These are phyloP conservation scores for Sapayoa aenigma DNA, from an alignment of 2,113 vertebrate species.

Conservation along the genomic window DNA sequence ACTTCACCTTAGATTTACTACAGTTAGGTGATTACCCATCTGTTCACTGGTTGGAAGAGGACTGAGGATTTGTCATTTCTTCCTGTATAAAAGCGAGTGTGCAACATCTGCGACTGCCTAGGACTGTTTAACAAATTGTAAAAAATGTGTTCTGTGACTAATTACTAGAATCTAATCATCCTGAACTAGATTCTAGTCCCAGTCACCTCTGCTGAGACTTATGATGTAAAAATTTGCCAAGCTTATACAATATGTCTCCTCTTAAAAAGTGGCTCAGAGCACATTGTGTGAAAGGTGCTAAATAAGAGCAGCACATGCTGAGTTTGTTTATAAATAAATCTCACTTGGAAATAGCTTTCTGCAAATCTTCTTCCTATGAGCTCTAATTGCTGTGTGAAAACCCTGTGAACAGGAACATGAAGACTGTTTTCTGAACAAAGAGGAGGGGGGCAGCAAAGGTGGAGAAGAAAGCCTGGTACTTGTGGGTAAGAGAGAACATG, in stretches of 20 bases:
- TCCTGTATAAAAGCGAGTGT: not conserved
- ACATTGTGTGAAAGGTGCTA: not conserved
- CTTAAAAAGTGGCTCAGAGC: not conserved
- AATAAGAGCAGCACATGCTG: not conserved
- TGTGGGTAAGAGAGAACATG: not conserved
- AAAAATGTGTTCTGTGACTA: not conserved
- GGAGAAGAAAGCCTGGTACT: not conserved
- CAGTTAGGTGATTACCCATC: not conserved
- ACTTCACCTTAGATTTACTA: not conserved
- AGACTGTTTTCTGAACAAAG: not conserved
- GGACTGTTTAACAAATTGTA: not conserved
- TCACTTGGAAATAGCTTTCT: not conserved
- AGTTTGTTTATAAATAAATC: not conserved
- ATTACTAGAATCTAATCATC: not conserved
- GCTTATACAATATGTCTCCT: not conserved
- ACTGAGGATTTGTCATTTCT: not conserved
- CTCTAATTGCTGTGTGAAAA: not conserved
- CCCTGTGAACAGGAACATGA: not conserved
- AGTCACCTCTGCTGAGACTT: not conserved
- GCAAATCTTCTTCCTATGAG: not conserved
- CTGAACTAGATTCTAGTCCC: not conserved
- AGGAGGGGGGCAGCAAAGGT: not conserved
- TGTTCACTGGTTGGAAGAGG: not conserved
- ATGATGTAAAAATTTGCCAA: not conserved
- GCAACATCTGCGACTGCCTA: not conserved